These are phyloP conservation scores for Musca vetustissima DNA, from an alignment of 1,140 invertebrate species.

Conservation along the genomic window DNA sequence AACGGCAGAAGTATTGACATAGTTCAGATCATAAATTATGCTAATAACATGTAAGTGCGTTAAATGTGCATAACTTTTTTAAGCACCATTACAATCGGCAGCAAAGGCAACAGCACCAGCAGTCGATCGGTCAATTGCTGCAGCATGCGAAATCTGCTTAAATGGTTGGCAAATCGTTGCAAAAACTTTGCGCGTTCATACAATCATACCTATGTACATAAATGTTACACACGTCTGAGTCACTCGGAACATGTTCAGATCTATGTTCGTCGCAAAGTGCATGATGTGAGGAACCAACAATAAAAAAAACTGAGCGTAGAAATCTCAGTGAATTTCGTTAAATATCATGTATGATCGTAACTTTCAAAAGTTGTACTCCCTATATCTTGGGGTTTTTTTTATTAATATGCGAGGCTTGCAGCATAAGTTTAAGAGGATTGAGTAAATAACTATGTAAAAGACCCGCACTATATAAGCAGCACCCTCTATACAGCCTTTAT, in stretches of 20 bases:
- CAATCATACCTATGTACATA: no score
- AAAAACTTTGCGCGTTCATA: no score
- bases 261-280: no score
- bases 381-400: no score
- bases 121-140: not conserved
- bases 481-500: no score
- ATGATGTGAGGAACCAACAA: not conserved
- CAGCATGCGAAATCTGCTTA: not conserved
- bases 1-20: slow-evolving; percentile 20
- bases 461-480: no score
- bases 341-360: slow-evolving; percentile 24
- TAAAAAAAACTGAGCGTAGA: not conserved
- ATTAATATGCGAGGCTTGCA: not conserved
- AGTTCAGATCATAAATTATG: slow-evolving; percentile 24
- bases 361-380: slow-evolving; percentile 6
- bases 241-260: no score
- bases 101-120: not conserved
- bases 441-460: no score
- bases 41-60: slow-evolving; percentile 23
- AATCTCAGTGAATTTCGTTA: slow-evolving; percentile 18
- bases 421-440: no score
- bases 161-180: slow-evolving; percentile 19
- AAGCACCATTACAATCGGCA: not conserved
- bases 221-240: no score
- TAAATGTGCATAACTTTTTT: slow-evolving; percentile 9